phyloP scores from a whole-genome alignment of 2,113 vertebrate genomes.

The Sorex araneus region DNA sequence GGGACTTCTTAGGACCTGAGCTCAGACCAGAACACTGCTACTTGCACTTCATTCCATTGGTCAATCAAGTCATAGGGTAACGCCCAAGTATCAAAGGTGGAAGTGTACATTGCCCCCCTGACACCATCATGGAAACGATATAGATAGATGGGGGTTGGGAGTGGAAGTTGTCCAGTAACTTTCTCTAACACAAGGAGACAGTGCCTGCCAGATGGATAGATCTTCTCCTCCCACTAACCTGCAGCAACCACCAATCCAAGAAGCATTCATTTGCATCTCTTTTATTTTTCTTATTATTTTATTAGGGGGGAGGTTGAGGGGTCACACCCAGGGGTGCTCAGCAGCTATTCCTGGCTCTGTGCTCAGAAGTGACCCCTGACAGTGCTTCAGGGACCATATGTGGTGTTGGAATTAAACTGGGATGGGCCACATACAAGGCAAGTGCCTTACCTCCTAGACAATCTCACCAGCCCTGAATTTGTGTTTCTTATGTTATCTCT shows the following conservation, averaged over 20 bases:
- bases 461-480: no score
- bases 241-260: not conserved
- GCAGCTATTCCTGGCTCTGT: no score
- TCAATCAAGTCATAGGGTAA: slow-evolving; percentile 33
- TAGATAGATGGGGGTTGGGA: not conserved
- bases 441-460: no score
- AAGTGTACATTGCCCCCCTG: not conserved
- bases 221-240: not conserved
- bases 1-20: not conserved
- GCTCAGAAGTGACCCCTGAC: no score
- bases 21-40: not conserved
- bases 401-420: no score
- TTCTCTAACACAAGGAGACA: not conserved
- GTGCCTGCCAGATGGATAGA: not conserved
- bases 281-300: no score
- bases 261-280: not conserved
- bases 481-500: not conserved
- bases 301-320: no score
- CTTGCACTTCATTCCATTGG: not conserved
- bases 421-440: no score
- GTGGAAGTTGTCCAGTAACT: no score
- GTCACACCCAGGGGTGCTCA: no score
- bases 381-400: no score
- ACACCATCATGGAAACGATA: slow-evolving; percentile 26
- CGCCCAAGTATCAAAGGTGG: slow-evolving; percentile 27